Conservation (phyloP, 2,888 invertebrate genomes). For the Lithophane semibrunnea region DNA sequence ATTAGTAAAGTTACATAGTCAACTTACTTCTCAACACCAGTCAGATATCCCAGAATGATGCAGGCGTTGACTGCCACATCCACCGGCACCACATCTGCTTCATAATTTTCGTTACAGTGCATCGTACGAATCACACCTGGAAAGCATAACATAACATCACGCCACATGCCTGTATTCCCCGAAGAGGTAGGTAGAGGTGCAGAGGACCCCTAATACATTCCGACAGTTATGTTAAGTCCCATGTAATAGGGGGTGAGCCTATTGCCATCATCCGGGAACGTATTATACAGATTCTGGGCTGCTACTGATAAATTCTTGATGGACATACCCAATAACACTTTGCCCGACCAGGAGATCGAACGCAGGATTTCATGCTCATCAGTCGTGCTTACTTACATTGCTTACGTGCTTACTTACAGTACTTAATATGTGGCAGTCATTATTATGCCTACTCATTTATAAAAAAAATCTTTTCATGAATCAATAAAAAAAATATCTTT, state of each 20-base stretch:
- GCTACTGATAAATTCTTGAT: background rate
- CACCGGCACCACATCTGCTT: slow-evolving; percentile 94
- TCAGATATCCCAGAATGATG: slow-evolving; percentile 93
- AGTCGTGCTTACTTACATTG: background rate
- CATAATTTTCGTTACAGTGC: slow-evolving; percentile 92
- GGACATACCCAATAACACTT: background rate
- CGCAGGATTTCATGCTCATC: too few relatives aligned
- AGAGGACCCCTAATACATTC: background rate
- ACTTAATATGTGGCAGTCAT: background rate
- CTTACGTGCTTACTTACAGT: background rate
- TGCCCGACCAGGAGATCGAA: too few relatives aligned
- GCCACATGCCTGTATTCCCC: too few relatives aligned
- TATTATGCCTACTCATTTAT: background rate
- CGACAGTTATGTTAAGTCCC: background rate
- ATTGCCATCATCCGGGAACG: background rate
- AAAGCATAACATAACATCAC: background rate
- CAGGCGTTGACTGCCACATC: slow-evolving; percentile 95
- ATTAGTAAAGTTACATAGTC: slow-evolving; percentile 1
- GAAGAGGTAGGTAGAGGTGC: background rate
- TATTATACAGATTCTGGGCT: background rate
- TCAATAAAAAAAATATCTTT: too few relatives aligned
- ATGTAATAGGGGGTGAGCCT: background rate
- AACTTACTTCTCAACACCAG: slow-evolving; percentile 80
- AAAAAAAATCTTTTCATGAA: background rate
- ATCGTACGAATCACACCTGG: slow-evolving; percentile 94